phyloP scores from a whole-genome alignment of 2,888 invertebrate species.

The Hydraecia micacea region DNA sequence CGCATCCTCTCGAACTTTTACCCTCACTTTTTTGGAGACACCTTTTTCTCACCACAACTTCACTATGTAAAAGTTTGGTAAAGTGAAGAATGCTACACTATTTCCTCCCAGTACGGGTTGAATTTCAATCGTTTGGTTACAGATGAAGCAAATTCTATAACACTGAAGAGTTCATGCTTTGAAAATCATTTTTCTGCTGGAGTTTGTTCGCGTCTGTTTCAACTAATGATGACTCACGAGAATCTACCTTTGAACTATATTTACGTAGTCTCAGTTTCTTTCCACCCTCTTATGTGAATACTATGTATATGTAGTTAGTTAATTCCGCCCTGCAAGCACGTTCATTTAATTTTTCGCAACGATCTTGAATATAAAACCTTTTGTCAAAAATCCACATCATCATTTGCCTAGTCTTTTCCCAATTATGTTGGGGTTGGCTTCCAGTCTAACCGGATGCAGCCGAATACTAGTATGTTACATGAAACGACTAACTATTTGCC shows the following conservation, averaged over 20 bases:
- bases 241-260: background rate
- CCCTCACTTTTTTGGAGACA: constrained; percentile 21
- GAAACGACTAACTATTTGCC: background rate
- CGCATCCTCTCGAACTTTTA: constrained; percentile 4
- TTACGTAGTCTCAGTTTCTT: background rate
- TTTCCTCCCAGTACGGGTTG: background rate
- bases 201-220: background rate
- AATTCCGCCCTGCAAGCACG: background rate
- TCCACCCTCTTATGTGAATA: background rate
- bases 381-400: too few species aligned
- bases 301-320: background rate
- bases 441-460: background rate
- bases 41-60: constrained; percentile 19
- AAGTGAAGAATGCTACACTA: background rate
- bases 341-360: background rate
- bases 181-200: background rate
- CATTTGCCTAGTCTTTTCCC: too few species aligned
- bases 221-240: background rate
- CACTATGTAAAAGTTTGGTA: constrained; percentile 20
- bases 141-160: too few species aligned
- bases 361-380: background rate
- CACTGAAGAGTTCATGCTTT: background rate
- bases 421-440: too few species aligned
- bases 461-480: background rate
- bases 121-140: constrained; percentile 24